Conservation (phyloP, 1,140 invertebrate genomes). For the Helicoverpa zea region DNA sequence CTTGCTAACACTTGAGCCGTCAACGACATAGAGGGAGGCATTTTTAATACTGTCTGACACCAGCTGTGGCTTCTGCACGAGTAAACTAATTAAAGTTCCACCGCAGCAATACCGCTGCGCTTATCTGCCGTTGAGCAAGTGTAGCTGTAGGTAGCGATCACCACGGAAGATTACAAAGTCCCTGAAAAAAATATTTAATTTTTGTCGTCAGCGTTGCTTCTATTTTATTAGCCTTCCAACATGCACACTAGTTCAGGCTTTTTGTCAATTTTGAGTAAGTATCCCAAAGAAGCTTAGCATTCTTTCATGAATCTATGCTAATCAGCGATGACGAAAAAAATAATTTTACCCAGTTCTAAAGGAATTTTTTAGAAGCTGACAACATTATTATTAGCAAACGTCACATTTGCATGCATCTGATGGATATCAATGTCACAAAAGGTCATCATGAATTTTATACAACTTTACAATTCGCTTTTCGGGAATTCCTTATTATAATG, state of each 20-base stretch:
- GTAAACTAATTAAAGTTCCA: slow-evolving; percentile 12
- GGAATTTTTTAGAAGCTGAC: neutral
- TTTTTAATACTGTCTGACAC: slow-evolving; percentile 59
- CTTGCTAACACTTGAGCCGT: slow-evolving; percentile 74
- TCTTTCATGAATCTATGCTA: no score
- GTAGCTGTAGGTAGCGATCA: no score
- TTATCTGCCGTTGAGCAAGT: slow-evolving; percentile 25
- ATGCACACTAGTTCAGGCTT: no score
- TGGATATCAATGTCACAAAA: slow-evolving; percentile 52
- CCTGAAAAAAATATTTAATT: no score
- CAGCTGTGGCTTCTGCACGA: slow-evolving; percentile 37
- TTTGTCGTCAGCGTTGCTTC: no score
- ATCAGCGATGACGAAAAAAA: no score
- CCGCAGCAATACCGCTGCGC: neutral
- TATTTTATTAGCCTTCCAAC: no score
- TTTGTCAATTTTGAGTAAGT: no score
- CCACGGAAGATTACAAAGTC: no score
- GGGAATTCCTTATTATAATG: no score
- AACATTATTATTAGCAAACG: slow-evolving; percentile 2
- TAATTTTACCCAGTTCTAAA: neutral
- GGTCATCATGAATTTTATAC: slow-evolving; percentile 40
- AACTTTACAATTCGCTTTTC: neutral
- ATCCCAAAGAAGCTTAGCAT: no score
- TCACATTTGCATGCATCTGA: neutral
- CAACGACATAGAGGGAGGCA: slow-evolving; percentile 74